These are phyloP conservation scores for Ornithorhynchus anatinus DNA, from an alignment of 2,113 vertebrate genomes.

Conservation along the genomic window DNA sequence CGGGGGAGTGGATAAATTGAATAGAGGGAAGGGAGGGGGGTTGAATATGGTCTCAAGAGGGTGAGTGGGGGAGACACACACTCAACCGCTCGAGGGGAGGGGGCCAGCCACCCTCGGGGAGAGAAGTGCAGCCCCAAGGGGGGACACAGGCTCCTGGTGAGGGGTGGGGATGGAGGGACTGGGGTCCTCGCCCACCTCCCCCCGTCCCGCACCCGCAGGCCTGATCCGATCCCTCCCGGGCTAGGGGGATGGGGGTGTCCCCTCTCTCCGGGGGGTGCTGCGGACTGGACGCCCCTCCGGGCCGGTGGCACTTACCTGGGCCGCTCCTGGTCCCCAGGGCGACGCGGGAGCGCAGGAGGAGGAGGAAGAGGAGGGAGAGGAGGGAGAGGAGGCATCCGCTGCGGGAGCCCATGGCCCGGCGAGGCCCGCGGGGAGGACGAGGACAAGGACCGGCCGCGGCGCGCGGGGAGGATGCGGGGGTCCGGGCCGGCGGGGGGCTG, in stretches of 20 bases:
- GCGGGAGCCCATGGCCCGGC: constrained; percentile 24
- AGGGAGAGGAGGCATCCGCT: constrained; percentile 69
- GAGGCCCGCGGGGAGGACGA: constrained; percentile 62
- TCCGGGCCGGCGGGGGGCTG: constrained; percentile 29
- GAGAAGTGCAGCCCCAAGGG: neutral
- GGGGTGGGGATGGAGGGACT: neutral
- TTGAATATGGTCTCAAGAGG: too few relatives aligned
- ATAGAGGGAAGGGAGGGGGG: too few relatives aligned
- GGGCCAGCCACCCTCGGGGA: too few relatives aligned
- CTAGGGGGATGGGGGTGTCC: too few relatives aligned
- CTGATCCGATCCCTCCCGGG: too few relatives aligned
- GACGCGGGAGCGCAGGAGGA: constrained; percentile 81
- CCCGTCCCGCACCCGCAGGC: constrained; percentile 39
- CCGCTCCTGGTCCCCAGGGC: constrained; percentile 81
- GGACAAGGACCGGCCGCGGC: constrained; percentile 85
- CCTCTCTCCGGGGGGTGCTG: neutral
- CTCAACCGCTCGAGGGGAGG: too few relatives aligned
- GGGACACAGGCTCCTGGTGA: neutral
- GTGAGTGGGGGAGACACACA: too few relatives aligned
- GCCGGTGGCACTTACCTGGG: constrained; percentile 83
- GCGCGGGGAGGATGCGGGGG: constrained; percentile 32
- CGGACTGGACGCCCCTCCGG: constrained; percentile 1
- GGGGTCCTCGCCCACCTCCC: constrained; percentile 39
- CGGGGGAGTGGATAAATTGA: too few relatives aligned
- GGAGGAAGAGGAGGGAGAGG: too few relatives aligned